Percentiles rank a stretch among this genome's conserved stretches.
Evolutionary conservation across 2,888 invertebrate genomes (phyloP).

Genomic region (Drosophila melanosoma): DNA sequence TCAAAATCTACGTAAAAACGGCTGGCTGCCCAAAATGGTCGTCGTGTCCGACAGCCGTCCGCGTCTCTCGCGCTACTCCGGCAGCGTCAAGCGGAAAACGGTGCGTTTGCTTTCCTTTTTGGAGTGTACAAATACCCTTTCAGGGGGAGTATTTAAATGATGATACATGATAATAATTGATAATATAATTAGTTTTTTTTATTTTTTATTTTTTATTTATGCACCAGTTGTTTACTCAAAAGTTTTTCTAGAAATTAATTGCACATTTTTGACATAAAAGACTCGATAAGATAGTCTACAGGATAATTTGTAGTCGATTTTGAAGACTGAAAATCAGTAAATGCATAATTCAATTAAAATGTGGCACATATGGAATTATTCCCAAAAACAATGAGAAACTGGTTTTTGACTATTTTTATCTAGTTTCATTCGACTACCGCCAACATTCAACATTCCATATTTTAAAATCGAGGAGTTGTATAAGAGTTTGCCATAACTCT

Average conservation of each 20-base stretch:
- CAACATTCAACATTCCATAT: background rate
- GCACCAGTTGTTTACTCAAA: background rate
- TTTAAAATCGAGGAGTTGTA: background rate
- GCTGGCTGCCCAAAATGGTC: slow-evolving; percentile 78
- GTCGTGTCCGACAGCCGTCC: slow-evolving; percentile 82
- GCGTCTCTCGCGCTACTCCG: slow-evolving; percentile 79
- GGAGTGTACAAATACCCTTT: background rate
- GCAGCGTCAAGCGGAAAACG: slow-evolving; percentile 83
- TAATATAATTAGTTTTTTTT: too few species aligned
- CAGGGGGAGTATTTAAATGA: background rate
- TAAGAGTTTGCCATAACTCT: slow-evolving; percentile 1
- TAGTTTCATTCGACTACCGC: background rate
- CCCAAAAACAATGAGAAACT: background rate
- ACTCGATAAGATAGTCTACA: background rate
- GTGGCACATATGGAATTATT: background rate
- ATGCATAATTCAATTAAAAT: background rate
- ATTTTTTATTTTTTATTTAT: too few species aligned
- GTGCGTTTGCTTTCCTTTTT: slow-evolving; percentile 54
- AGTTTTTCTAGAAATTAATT: background rate
- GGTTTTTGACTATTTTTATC: background rate
- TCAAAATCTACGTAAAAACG: slow-evolving; percentile 66
- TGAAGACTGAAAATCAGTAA: background rate
- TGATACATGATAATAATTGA: background rate
- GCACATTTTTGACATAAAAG: background rate
- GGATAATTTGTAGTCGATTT: background rate